These are phyloP conservation scores for Morus bassanus DNA, from an alignment of 2,797 vertebrate genomes.

Conservation along the genomic window DNA sequence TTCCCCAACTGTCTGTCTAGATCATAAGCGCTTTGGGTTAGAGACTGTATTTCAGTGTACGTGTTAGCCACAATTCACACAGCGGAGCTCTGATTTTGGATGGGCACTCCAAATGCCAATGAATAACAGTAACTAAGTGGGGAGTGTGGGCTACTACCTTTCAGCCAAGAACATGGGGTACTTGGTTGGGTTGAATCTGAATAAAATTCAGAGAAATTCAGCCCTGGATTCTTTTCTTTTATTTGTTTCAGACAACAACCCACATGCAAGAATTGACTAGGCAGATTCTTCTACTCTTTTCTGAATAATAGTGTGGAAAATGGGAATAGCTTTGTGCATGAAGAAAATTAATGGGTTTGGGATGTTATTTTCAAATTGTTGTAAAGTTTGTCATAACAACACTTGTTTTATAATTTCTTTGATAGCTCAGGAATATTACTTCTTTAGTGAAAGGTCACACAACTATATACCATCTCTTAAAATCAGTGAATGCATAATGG, in stretches of 20 bases:
- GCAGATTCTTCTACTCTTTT: constrained; percentile 27
- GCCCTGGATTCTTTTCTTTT: constrained; percentile 25
- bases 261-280: not conserved
- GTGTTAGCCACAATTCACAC: not conserved
- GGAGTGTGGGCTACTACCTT: not conserved
- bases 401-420: constrained; percentile 28
- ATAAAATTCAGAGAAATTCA: constrained; percentile 16
- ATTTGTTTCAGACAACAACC: constrained; percentile 52
- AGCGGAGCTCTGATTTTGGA: not conserved
- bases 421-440: constrained; percentile 42
- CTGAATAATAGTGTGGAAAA: constrained; percentile 11
- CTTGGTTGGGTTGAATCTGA: not conserved
- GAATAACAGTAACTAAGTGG: not conserved
- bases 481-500: constrained; percentile 73
- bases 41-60: not conserved
- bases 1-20: not conserved
- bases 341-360: constrained; percentile 39
- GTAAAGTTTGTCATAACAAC: constrained; percentile 16
- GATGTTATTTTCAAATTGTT: constrained; percentile 47
- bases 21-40: not conserved
- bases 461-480: constrained; percentile 66
- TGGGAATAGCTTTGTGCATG: constrained; percentile 20
- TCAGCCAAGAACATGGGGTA: not conserved
- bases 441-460: constrained; percentile 63
- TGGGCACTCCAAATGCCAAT: not conserved